Conservation (phyloP, 2,888 invertebrate species). For the Cataglyphis albicans region DNA sequence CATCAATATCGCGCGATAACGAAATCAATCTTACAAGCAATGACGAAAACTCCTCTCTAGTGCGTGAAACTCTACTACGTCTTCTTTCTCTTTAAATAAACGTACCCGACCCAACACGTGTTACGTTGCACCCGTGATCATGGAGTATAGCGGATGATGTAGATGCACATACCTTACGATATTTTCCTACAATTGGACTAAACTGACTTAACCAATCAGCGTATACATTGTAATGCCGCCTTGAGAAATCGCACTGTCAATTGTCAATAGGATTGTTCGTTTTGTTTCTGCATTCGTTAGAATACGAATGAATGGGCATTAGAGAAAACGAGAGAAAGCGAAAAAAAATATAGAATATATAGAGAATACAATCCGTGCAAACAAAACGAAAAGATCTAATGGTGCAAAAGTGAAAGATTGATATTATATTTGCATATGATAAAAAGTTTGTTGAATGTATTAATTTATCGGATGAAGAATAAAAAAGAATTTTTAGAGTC, state of each 20-base stretch:
- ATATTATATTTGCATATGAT: no score
- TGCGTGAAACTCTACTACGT: slow-evolving; percentile 73
- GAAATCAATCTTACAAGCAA: slow-evolving; percentile 76
- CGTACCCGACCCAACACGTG: slow-evolving; percentile 81
- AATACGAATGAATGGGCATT: no score
- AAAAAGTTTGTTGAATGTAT: not conserved
- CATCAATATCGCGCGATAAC: slow-evolving; percentile 1
- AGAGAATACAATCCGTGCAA: no score
- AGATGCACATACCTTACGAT: not conserved
- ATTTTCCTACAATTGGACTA: not conserved
- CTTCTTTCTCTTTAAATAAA: slow-evolving; percentile 78
- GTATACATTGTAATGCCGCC: no score
- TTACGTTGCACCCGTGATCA: slow-evolving; percentile 77
- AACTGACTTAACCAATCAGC: not conserved
- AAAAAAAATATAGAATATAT: no score
- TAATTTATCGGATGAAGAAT: not conserved
- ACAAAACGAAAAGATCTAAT: no score
- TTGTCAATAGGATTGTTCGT: not conserved
- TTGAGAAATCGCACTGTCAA: not conserved
- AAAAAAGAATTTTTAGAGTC: not conserved
- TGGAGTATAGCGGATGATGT: slow-evolving; percentile 35
- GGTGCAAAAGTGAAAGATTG: no score
- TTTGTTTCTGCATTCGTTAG: not conserved
- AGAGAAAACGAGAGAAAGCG: no score
- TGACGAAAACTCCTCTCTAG: slow-evolving; percentile 74